A percentile compares a stretch with the other conserved stretches of the same genome.
Conservation (phyloP, 1,140 invertebrate genomes). For the Limonius californicus region DNA sequence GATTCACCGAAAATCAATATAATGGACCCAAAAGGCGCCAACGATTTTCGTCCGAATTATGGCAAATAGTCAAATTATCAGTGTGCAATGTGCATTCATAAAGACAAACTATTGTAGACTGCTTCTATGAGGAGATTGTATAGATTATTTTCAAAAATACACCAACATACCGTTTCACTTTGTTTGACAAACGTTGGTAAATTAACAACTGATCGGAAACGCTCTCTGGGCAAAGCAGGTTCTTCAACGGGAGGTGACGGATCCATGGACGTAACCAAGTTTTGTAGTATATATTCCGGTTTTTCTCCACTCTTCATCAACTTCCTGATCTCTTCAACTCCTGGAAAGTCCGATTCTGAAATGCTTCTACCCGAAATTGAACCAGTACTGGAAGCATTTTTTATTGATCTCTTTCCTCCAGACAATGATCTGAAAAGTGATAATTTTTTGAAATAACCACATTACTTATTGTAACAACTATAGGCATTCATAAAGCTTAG, state of each 20-base stretch:
- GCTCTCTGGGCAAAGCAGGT: constrained; percentile 25
- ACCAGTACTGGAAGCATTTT: constrained; percentile 49
- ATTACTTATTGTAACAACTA: too few relatives aligned
- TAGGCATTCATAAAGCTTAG: too few relatives aligned
- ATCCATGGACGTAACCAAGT: constrained; percentile 56
- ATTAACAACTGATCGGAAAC: constrained; percentile 60
- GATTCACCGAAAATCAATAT: too few relatives aligned
- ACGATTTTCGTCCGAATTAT: too few relatives aligned
- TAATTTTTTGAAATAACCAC: background rate
- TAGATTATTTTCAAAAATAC: too few relatives aligned
- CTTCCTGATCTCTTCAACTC: constrained; percentile 62
- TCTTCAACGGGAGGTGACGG: constrained; percentile 43
- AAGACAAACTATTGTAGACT: too few relatives aligned
- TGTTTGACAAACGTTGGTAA: constrained; percentile 69
- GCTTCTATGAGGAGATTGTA: too few relatives aligned
- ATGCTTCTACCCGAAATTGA: constrained; percentile 49
- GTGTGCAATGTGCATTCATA: too few relatives aligned
- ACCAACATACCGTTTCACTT: constrained; percentile 63
- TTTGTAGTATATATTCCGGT: constrained; percentile 63
- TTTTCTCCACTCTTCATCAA: constrained; percentile 61
- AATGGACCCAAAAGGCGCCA: too few relatives aligned
- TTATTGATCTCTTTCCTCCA: background rate
- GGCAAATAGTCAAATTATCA: too few relatives aligned
- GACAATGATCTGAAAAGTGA: background rate
- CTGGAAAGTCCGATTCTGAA: constrained; percentile 54